Base-by-base conservation (phyloP, 2,113 vertebrate species). In the Psephotus haematonotus region DNA sequence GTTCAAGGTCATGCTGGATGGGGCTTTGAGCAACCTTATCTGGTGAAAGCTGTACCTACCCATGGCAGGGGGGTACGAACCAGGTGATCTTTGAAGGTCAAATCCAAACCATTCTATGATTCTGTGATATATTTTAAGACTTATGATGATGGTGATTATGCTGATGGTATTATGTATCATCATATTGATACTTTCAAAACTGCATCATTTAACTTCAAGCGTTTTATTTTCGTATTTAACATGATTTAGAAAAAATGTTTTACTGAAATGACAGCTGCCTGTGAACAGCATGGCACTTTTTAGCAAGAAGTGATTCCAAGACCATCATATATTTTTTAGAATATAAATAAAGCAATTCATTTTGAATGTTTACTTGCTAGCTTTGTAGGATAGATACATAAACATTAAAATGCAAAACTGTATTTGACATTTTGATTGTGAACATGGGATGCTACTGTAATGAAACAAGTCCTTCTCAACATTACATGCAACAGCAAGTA, bases 351-450 rank as follows among this genome's bases (percentile, higher is more conserved):
- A 59, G 29, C 27, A 72, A 65, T 65, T 80, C 0, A 65, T 82
- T 93, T 90, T 77, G 39, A 47, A 76, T 60, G 49, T 77, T 96
- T 87, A 76, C 27, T 69, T 85, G 57, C 88, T 90, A 90, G 13
- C 49, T 91, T 64, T 85, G 71, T 65, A 20, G 41, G 91, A 62
- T 72, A 79, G 80, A 82, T 88, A 50, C 47, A 82, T 52, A 63
- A 94, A 76, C n/a, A 90, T 88, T 93, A 75, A 85, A 85, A 87
- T 88, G 53, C 79, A 91, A 79, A 88, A 75, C 14, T 76, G 22
- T 52, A 44, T 23, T 50, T 90, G 49, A 93, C 81, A 85, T 44
- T 89, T 90, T 85, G 75, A 94, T 94, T 44, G 70, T 62, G 67
- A 87, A 88, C 70, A 71, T 25, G 63, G 63, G 57, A 85, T 0